Percentiles rank a stretch among this genome's conserved stretches.
Conservation (phyloP, 2,797 vertebrate genomes). For the Pristis pectinata region DNA sequence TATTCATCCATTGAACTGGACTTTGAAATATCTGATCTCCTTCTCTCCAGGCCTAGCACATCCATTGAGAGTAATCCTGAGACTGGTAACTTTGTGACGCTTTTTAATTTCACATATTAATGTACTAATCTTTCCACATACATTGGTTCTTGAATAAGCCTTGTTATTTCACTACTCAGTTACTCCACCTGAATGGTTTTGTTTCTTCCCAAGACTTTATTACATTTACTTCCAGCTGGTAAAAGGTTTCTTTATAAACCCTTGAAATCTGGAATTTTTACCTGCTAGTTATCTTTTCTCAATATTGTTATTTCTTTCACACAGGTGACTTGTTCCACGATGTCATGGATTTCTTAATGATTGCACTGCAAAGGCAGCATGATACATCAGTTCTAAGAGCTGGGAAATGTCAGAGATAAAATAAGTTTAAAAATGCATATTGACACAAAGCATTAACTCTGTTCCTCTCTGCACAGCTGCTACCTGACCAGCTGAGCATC, state of each 20-base stretch:
- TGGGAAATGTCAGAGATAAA: too few species aligned
- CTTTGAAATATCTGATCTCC: not conserved
- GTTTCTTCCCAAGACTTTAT: not conserved
- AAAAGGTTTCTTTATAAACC: not conserved
- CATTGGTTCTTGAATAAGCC: not conserved
- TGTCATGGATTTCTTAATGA: not conserved
- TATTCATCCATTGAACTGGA: not conserved
- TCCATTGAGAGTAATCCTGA: not conserved
- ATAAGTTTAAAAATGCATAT: too few species aligned
- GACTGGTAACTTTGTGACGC: not conserved
- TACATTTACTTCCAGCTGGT: not conserved
- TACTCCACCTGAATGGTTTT: not conserved
- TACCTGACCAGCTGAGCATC: too few species aligned
- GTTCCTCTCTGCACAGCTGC: too few species aligned
- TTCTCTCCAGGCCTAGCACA: not conserved
- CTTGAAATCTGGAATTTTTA: not conserved
- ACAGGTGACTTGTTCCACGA: not conserved
- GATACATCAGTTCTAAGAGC: too few species aligned
- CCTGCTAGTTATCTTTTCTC: not conserved
- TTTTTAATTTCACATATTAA: not conserved
- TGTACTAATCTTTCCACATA: too few species aligned
- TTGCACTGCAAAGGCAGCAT: too few species aligned
- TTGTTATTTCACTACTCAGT: not conserved
- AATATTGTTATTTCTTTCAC: not conserved
- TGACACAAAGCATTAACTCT: too few species aligned